Evolutionary conservation across 2,888 invertebrate species (phyloP).

Genomic region (Geotrupes spiniger): DNA sequence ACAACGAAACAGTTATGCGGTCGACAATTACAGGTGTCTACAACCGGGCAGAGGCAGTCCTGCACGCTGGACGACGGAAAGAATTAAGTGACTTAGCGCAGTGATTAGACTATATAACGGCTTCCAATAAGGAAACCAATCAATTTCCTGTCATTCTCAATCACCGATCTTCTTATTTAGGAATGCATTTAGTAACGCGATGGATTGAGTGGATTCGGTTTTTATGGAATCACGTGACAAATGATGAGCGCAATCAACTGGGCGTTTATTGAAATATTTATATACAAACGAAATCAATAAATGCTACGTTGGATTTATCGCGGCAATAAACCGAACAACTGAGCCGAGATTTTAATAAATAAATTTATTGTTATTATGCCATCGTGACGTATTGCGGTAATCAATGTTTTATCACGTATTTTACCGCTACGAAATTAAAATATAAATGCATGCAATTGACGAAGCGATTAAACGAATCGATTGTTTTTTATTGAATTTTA

Average conservation of each 20-base stretch:
- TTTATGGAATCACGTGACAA: background rate
- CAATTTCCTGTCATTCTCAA: slow-evolving; percentile 26
- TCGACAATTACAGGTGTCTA: slow-evolving; percentile 11
- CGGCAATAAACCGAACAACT: background rate
- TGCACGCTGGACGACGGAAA: background rate
- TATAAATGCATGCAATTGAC: too few relatives aligned
- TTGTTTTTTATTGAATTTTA: too few relatives aligned
- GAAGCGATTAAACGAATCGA: too few relatives aligned
- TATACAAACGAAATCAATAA: background rate
- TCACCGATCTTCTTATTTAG: slow-evolving; percentile 25
- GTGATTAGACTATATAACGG: slow-evolving; percentile 21
- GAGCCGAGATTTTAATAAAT: too few relatives aligned
- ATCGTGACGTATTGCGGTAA: too few relatives aligned
- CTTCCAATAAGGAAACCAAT: slow-evolving; percentile 28
- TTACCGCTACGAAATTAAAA: too few relatives aligned
- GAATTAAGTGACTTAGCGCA: slow-evolving; percentile 6
- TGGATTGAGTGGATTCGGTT: background rate
- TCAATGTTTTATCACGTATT: too few relatives aligned
- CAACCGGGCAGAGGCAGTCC: background rate
- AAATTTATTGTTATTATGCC: too few relatives aligned
- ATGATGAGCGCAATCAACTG: background rate
- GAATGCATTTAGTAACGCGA: slow-evolving; percentile 16
- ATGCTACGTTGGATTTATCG: background rate
- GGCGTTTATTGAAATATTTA: background rate
- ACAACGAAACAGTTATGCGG: slow-evolving; percentile 9